Evolutionary conservation across 2,888 invertebrate species (phyloP), one percentile per base, ranked within the genome.

Genomic region (Subacronicta megacephala): DNA sequence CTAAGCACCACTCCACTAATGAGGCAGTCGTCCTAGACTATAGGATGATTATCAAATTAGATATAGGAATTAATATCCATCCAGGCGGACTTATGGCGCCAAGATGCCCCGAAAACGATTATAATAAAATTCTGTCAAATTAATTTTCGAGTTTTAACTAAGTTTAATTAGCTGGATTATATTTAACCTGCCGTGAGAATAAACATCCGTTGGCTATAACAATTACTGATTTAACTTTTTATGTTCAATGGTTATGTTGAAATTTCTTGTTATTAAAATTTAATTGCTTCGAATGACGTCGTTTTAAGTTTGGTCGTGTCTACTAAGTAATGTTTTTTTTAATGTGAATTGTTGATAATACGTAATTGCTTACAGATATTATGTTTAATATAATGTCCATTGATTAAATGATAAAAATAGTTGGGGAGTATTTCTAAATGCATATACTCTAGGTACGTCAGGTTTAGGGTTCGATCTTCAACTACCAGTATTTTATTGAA

Each of bases 181-280:
- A 82, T 77, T 80, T 77, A 80, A 84, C 75, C 67, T 78, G 75
- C 62, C 73, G 86, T 83, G 85, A 86, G 88, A 87, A 87, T 84
- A 82, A 72, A 80, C 77, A 64, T 74, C 55, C 38, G 61, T 55
- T 53, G 66, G 72, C 74, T 54, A 78, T 82, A 85, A 88, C 85
- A 87, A 87, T 87, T 81, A 88, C 78, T 47, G 72, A 80, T 78
- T 82, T 72, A 72, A 72, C 59, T 70, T 73, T 75, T 75, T 63
- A 75, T 59, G 46, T 58, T 42, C 20, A 33, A 63, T 31, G 13
- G 17, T 46, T 59, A 58, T 35, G 49, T 57, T 51, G 62, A 69
- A 43, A 58, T 74, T 65, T 65, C 42, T 43, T 54, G 65, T 42
- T 52, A 61, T 60, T 61, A 63, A 72, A 55, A 23, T 63, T 75